These are phyloP conservation scores for Selenia dentaria DNA, from an alignment of 2,888 invertebrate species.

Conservation along the genomic window DNA sequence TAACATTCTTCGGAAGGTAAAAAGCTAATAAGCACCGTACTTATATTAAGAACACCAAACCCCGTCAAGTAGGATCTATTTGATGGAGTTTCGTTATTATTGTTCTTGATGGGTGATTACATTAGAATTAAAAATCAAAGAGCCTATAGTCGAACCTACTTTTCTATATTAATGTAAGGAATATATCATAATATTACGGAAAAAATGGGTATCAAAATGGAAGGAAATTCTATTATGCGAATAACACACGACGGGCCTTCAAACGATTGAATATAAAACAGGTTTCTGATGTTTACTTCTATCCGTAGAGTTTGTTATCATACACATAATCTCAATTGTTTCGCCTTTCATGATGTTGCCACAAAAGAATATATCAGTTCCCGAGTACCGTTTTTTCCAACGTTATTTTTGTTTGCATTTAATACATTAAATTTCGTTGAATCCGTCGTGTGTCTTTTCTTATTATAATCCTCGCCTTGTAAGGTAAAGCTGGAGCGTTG, in stretches of 20 bases:
- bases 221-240: conserved; percentile 34
- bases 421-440: conserved; percentile 34
- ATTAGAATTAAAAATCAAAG: conserved; percentile 21
- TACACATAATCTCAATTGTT: conserved; percentile 41
- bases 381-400: conserved; percentile 32
- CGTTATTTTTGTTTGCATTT: conserved; percentile 30
- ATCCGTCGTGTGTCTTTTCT: conserved; percentile 35
- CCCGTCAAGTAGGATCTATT: conserved; percentile 25
- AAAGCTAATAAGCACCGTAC: conserved; percentile 23
- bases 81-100: conserved; percentile 19
- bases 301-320: conserved; percentile 37
- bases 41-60: too few relatives aligned
- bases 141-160: conserved; percentile 17
- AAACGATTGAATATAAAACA: conserved; percentile 43
- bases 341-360: conserved; percentile 34
- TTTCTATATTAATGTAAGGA: conserved; percentile 18
- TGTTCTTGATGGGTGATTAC: conserved; percentile 8
- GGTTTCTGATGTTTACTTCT: conserved; percentile 41
- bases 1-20: conserved; percentile 20
- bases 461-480: conserved; percentile 30
- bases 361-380: conserved; percentile 32
- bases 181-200: conserved; percentile 24
- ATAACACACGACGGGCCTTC: conserved; percentile 27
- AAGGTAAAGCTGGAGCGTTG: conserved; percentile 31
- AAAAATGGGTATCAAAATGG: conserved; percentile 38